Percentiles rank a stretch among this genome's conserved stretches.
Evolutionary conservation across 2,113 vertebrate genomes (phyloP).

Genomic region (Lamprologus callipterus): DNA sequence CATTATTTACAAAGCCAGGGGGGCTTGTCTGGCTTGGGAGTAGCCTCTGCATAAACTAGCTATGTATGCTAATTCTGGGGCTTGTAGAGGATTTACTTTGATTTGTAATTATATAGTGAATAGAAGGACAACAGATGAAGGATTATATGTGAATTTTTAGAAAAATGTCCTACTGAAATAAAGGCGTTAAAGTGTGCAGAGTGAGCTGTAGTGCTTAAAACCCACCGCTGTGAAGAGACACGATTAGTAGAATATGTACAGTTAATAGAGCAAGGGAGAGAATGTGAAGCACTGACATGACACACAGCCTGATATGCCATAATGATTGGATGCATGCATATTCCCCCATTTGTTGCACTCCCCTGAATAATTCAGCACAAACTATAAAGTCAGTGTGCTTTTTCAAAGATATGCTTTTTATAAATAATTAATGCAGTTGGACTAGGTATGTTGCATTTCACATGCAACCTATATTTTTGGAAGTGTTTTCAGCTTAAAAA

Average conservation of each 20-base stretch:
- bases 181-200: not conserved
- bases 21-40: not conserved
- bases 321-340: not conserved
- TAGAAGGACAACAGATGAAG: not conserved
- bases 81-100: not conserved
- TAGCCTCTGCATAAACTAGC: not conserved
- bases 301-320: not conserved
- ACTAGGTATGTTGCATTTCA: not conserved
- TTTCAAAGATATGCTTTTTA: slow-evolving; percentile 6
- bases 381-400: not conserved
- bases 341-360: not conserved
- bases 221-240: not conserved
- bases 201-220: not conserved
- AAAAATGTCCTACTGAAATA: not conserved
- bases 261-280: not conserved
- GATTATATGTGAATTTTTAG: not conserved
- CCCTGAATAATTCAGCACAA: slow-evolving; percentile 43
- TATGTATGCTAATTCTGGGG: not conserved
- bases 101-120: not conserved
- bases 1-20: slow-evolving; percentile 34
- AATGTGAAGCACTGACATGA: not conserved
- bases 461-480: not conserved
- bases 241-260: not conserved
- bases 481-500: not conserved
- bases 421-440: slow-evolving; percentile 6